A percentile compares a stretch with the other conserved stretches of the same genome.
Evolutionary conservation across 1,140 invertebrate species (phyloP).

Genomic region (Rhyacophila brunnea): DNA sequence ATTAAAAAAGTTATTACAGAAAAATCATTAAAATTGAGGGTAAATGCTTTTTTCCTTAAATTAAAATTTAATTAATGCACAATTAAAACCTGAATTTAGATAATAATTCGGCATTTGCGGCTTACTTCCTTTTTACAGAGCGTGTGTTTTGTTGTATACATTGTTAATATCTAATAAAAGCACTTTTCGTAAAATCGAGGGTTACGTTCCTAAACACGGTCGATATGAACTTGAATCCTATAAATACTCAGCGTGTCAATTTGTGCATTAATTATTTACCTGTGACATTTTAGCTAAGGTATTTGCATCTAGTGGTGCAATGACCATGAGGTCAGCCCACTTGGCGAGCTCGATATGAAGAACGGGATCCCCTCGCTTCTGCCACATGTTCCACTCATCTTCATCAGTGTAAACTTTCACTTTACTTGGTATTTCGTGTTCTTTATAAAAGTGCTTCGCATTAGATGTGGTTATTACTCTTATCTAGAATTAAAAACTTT

Average conservation of each 20-base stretch:
- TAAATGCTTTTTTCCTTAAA: no score
- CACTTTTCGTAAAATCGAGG: no score
- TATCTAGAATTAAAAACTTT: slow-evolving; percentile 58
- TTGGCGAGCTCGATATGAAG: slow-evolving; percentile 94
- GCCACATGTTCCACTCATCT: slow-evolving; percentile 93
- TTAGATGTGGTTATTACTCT: slow-evolving; percentile 81
- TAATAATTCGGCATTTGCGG: no score
- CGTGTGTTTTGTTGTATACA: no score
- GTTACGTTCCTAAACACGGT: neutral
- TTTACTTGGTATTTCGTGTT: slow-evolving; percentile 57
- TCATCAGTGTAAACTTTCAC: slow-evolving; percentile 73
- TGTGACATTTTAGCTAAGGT: slow-evolving; percentile 89
- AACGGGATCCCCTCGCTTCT: slow-evolving; percentile 88
- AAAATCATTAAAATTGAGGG: no score
- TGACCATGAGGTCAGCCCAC: slow-evolving; percentile 92
- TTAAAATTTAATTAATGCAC: no score
- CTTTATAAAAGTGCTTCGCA: slow-evolving; percentile 83
- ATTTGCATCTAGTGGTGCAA: slow-evolving; percentile 97
- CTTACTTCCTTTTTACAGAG: no score
- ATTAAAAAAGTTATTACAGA: no score
- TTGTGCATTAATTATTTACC: neutral
- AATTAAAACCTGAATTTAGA: no score
- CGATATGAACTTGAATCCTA: neutral
- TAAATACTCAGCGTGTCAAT: no score
- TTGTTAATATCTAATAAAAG: no score